Conservation (phyloP, 2,888 invertebrate species). For the Neria commutata region DNA sequence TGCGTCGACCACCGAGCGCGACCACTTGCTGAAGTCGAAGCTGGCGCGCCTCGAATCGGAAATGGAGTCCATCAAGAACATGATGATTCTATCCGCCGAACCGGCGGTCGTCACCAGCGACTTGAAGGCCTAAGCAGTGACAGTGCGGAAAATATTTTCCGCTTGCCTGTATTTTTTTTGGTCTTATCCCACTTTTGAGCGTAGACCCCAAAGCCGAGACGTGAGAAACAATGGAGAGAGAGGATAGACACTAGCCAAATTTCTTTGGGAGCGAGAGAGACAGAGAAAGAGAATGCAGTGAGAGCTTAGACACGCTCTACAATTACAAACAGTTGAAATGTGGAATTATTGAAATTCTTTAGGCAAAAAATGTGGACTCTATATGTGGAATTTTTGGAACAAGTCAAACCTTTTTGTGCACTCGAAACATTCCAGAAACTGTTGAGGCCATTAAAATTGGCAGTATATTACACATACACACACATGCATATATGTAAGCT, state of each 20-base stretch:
- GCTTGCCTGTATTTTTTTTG: too few species aligned
- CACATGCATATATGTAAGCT: background rate
- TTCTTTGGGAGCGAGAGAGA: constrained; percentile 7
- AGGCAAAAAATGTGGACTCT: too few species aligned
- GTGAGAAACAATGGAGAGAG: constrained; percentile 30
- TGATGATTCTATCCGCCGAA: constrained; percentile 68
- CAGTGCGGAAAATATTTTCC: background rate
- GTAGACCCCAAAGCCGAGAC: too few species aligned
- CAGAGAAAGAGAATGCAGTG: constrained; percentile 10
- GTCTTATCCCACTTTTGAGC: too few species aligned
- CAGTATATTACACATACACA: background rate
- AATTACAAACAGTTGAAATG: too few species aligned
- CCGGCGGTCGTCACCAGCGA: constrained; percentile 7
- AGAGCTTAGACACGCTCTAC: too few species aligned
- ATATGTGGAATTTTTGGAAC: too few species aligned
- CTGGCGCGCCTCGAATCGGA: constrained; percentile 88
- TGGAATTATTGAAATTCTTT: too few species aligned
- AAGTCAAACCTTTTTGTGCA: too few species aligned
- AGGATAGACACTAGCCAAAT: constrained; percentile 33
- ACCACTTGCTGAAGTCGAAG: constrained; percentile 81
- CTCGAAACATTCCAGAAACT: too few species aligned
- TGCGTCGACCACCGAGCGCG: constrained; percentile 60
- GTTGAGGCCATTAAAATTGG: background rate
- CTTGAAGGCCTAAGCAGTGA: too few species aligned
- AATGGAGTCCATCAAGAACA: constrained; percentile 86